Evolutionary conservation across 1,140 invertebrate species (phyloP), one percentile per base, ranked within the genome.

Genomic region (Musca domestica): DNA sequence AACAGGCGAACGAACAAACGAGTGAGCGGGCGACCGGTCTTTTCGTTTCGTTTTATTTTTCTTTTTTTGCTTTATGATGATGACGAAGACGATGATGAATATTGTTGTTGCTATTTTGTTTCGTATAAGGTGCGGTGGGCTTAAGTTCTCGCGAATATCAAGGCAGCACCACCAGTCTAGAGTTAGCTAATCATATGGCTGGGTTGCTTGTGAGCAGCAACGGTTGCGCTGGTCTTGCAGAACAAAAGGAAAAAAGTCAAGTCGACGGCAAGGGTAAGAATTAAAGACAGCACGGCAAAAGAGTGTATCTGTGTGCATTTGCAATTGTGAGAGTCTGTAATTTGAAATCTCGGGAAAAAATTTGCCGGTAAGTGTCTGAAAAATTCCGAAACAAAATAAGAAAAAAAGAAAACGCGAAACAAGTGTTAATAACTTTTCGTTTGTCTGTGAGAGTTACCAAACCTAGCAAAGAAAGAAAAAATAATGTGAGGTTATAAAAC

Each of bases 131-230:
- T 61, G 56, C 25, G 56, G 56, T 61, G 56, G 20, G 56, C 27
- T 61, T 61, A 30, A 34, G 34, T 61, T 61, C 56, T 61, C 56
- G 56, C 56, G 19, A 61, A 61, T 61, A 61, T 30, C 27, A 41
- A 41, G 34, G 34, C 34, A 41, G 17, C 56, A 61, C 27, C 17
- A 61, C 56, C 27, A 61, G 56, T 61, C 56, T 34, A 61, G 56
- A 61, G 56, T 10, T 30, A 61, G 56, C 56, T 61, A 61, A 61
- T 61, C 56, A 61, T 61, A 61, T 61, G 56, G 56, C 56, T 61
- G 56, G 56, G 27, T 61, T 61, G 6, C 2, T 34, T 61, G 27
- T 41, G 10, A 41, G 34, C 34, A 41, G 12, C 34, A 41, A 41
- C 34, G 34, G 34, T 10, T 41, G 34, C 34, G 34, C 34, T 41